Conservation (phyloP, 2,113 vertebrate species). For the Pyxicephalus adspersus region DNA sequence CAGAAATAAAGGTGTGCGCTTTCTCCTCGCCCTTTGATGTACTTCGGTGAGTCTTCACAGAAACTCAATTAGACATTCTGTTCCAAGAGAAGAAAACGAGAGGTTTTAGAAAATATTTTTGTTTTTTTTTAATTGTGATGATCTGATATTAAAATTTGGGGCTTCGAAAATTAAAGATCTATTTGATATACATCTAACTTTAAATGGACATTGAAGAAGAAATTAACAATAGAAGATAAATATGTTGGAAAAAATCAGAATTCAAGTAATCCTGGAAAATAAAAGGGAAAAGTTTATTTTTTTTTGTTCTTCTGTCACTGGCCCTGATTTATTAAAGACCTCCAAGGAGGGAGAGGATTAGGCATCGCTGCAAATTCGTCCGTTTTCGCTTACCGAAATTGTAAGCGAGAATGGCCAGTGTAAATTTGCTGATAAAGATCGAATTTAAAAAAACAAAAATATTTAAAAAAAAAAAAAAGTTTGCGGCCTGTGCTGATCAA, state of each 20-base stretch:
- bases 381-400: too few relatives aligned
- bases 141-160: background rate
- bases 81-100: background rate
- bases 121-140: background rate
- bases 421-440: too few relatives aligned
- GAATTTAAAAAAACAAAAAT: too few relatives aligned
- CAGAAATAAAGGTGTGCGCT: conserved; percentile 46
- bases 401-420: too few relatives aligned
- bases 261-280: background rate
- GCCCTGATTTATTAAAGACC: too few relatives aligned
- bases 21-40: conserved; percentile 26
- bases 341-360: too few relatives aligned
- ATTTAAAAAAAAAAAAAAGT: too few relatives aligned
- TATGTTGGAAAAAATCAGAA: background rate
- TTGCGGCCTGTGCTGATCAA: too few relatives aligned
- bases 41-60: background rate
- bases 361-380: too few relatives aligned
- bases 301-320: too few relatives aligned
- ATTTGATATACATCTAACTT: background rate
- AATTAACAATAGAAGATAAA: background rate
- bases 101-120: background rate
- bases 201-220: background rate
- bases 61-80: conserved; percentile 44
- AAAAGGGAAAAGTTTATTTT: too few relatives aligned
- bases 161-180: background rate